Conservation (phyloP, 53 echinoderm and acorn worm genomes). For the Luidia sarsii region DNA sequence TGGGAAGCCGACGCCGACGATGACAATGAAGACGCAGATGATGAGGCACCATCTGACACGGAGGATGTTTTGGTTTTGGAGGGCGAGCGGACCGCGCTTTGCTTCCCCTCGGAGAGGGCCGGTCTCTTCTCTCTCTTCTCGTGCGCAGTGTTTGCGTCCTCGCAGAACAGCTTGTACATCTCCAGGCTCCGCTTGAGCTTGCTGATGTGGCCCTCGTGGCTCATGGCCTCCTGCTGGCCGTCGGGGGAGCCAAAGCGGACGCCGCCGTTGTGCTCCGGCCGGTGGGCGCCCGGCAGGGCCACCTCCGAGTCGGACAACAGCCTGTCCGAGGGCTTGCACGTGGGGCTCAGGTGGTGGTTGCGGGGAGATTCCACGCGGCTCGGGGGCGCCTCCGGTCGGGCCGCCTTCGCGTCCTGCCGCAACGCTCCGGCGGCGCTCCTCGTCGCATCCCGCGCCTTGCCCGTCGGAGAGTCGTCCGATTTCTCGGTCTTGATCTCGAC, state of each 20-base stretch:
- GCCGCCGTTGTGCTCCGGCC: not conserved
- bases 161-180: constrained; percentile 45
- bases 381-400: not conserved
- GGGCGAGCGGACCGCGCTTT: not conserved
- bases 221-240: too few relatives aligned
- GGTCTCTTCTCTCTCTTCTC: constrained; percentile 29
- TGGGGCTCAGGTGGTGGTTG: constrained; percentile 12
- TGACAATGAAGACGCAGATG: too few relatives aligned
- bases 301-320: too few relatives aligned
- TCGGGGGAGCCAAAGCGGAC: too few relatives aligned
- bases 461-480: not conserved
- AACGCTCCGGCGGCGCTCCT: not conserved
- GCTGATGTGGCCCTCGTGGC: constrained; percentile 30
- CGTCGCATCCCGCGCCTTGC: not conserved
- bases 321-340: not conserved
- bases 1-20: not conserved
- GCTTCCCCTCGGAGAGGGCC: not conserved
- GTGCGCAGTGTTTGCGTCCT: not conserved
- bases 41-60: too few relatives aligned
- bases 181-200: constrained; percentile 36
- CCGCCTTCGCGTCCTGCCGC: not conserved
- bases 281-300: too few relatives aligned
- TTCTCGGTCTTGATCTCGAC: constrained; percentile 32
- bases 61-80: not conserved
- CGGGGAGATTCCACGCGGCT: not conserved